phyloP scores from a whole-genome alignment of 2,888 invertebrate species.

The Polyommatus icarus region DNA sequence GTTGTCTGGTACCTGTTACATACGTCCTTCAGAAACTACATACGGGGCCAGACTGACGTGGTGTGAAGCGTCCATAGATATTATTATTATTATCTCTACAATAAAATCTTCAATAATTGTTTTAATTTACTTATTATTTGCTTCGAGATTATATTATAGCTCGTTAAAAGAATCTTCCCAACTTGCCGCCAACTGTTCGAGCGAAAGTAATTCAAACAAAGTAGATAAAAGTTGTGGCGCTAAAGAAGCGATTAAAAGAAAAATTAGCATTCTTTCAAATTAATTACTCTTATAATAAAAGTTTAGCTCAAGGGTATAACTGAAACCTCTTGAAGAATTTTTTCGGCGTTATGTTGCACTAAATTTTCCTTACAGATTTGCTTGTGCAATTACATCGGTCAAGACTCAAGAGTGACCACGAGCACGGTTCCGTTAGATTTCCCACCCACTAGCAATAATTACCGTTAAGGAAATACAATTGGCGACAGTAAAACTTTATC shows the following conservation, averaged over 20 bases:
- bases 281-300: constrained; percentile 76
- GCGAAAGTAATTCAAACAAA: constrained; percentile 77
- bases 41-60: too few relatives aligned
- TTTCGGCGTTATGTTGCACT: constrained; percentile 33
- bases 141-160: constrained; percentile 31
- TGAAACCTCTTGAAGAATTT: constrained; percentile 57
- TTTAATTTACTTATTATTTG: constrained; percentile 23
- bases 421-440: too few relatives aligned
- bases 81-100: too few relatives aligned
- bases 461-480: too few relatives aligned
- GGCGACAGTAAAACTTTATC: too few relatives aligned
- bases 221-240: constrained; percentile 77
- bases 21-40: too few relatives aligned
- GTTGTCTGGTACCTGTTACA: too few relatives aligned
- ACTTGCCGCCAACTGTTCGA: constrained; percentile 40
- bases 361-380: not conserved
- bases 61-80: too few relatives aligned
- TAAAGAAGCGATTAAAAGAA: constrained; percentile 77
- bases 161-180: constrained; percentile 36
- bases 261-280: constrained; percentile 78
- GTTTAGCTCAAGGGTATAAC: constrained; percentile 63
- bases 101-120: not conserved
- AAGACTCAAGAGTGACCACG: too few relatives aligned
- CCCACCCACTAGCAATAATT: too few relatives aligned
- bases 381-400: not conserved